Evolutionary conservation across 2,797 vertebrate species (phyloP).

Genomic region (Carduelis carduelis): DNA sequence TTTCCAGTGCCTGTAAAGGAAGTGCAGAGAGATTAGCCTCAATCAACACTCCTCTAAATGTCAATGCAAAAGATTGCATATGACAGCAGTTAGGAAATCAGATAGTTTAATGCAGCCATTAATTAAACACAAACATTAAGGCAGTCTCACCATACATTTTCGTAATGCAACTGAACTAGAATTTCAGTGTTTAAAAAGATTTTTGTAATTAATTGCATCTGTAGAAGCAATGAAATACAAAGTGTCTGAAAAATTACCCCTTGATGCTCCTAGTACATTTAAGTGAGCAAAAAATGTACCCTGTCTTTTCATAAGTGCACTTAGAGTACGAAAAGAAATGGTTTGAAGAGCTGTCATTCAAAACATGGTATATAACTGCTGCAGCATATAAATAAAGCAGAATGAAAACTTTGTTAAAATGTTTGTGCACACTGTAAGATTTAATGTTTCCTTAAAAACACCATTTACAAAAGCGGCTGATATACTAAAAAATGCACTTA

Average conservation of each 20-base stretch:
- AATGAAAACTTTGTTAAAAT: slow-evolving; percentile 18
- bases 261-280: not conserved
- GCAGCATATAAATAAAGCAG: slow-evolving; percentile 34
- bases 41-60: slow-evolving; percentile 16
- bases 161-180: not conserved
- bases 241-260: slow-evolving; percentile 4
- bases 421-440: not conserved
- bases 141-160: not conserved
- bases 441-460: slow-evolving; percentile 33
- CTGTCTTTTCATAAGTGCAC: not conserved
- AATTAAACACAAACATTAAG: slow-evolving; percentile 35
- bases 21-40: slow-evolving; percentile 34
- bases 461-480: not conserved
- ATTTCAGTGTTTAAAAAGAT: slow-evolving; percentile 8
- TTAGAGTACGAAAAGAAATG: not conserved
- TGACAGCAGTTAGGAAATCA: not conserved
- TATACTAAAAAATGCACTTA: slow-evolving; percentile 40
- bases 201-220: slow-evolving; percentile 21
- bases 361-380: not conserved
- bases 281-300: not conserved
- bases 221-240: not conserved
- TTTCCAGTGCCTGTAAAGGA: slow-evolving; percentile 14
- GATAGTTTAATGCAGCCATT: slow-evolving; percentile 26
- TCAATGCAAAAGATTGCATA: not conserved
- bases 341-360: not conserved